Base-by-base conservation (phyloP, 2,113 vertebrate genomes). In the Phaethornis superciliosus region DNA sequence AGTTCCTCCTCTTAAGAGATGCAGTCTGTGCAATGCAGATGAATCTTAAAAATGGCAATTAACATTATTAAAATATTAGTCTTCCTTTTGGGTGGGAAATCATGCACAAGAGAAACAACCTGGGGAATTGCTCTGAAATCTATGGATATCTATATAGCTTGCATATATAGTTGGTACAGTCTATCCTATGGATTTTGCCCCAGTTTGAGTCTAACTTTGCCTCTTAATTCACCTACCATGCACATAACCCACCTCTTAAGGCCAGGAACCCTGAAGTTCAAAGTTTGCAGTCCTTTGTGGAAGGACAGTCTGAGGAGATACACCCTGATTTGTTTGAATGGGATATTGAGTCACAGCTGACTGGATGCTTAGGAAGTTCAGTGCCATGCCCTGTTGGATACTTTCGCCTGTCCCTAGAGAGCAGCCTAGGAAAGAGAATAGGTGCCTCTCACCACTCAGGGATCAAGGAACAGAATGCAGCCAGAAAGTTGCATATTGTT, bases 401-500 rank as follows among this genome's bases (percentile, higher is more conserved):
- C 40, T 68, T 63, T 37, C 60, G 23, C 18, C 47, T 52, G 12
- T 60, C 85, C 35, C 70, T 47, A 12, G 1, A 0, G 12, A 76
- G 42, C 10, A 76, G 54, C 14, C 17, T 42, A 24, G 49, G 54
- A 47, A 81, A 63, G 44, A 55, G 3, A 12, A 35, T 40, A 63
- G 30, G 37, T 5, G 12, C 4, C 19, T 76, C 22, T 40, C 7
- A 22, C 26, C 21, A 24, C 55, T 62, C 32, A 46, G 51, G 47
- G 33, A 23, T 8, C 33, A 90, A 85, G 40, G 40, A 94, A 94
- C 70, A 94, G 88, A 94, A 74, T 72, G 75, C 82, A 94, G 64
- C 58, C 78, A 91, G 79, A 92, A 96, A 76, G 19, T 16, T 65
- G 27, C 5, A 8, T 80, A 62, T 62, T 19, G 28, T 72, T 85